A percentile compares a stretch with the other conserved stretches of the same genome.
These are phyloP conservation scores for Lycocorax pyrrhopterus DNA, from an alignment of 2,113 vertebrate genomes.

Conservation along the genomic window DNA sequence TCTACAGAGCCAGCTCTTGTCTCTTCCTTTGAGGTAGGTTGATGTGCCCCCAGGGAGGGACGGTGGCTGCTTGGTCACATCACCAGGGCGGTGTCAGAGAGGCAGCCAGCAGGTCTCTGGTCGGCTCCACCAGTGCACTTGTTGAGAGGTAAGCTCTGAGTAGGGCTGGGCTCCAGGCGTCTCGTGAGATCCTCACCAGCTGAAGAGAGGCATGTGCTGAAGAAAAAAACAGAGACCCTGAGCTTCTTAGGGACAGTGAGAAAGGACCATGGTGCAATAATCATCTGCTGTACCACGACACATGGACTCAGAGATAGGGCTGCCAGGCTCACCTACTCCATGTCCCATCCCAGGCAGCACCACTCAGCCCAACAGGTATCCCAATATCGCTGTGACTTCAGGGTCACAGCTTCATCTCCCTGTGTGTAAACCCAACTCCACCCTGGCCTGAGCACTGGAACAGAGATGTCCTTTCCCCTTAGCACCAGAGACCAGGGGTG, in stretches of 20 bases:
- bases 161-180: slow-evolving; percentile 35
- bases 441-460: background rate
- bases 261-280: background rate
- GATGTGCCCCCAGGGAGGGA: background rate
- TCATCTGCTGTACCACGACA: background rate
- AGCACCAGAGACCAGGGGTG: background rate
- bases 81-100: background rate
- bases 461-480: background rate
- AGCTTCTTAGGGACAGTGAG: background rate
- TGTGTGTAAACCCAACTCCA: background rate
- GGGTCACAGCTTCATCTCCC: background rate
- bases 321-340: background rate
- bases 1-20: background rate
- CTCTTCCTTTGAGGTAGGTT: slow-evolving; percentile 62
- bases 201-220: background rate
- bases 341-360: background rate
- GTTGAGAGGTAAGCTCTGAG: slow-evolving; percentile 55
- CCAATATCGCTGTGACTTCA: background rate
- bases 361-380: background rate
- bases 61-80: background rate
- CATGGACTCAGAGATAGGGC: background rate
- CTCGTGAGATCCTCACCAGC: background rate
- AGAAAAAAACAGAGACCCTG: background rate
- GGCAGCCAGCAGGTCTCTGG: slow-evolving; percentile 30
- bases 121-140: slow-evolving; percentile 10